Evolutionary conservation across 2,797 vertebrate species (phyloP), one percentile per base, ranked within the genome.

Genomic region (Acrocephalus scirpaceus): DNA sequence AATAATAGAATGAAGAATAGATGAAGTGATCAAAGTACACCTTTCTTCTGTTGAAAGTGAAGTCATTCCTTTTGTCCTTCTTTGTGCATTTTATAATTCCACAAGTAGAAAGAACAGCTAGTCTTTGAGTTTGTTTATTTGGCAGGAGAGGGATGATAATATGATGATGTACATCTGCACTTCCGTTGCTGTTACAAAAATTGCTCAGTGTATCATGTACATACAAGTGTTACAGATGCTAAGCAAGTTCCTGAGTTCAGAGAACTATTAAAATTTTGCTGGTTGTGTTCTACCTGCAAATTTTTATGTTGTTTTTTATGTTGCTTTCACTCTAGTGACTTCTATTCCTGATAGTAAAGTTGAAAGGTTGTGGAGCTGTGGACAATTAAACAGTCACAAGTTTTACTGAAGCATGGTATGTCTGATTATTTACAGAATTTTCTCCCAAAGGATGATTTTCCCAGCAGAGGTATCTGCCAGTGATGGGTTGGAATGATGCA

Each of bases 171-270:
- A 0, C 29, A 29, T 71, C 27, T 75, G 29, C 9, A 8, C 6
- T 76, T 88, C 3, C 5, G 36, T 23, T 45, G 9, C 22, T 42
- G 1, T 11, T 87, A 14, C 14, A 47, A 29, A 72, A 42, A 29
- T 71, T 1, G 1, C 17, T 60, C 4, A 2, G 21, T 72, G 10
- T 53, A 1, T 72, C 0, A 0, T 30, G 13, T 78, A 29, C 2
- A 2, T 54, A 16, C 7, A 23, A 14, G 6, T 36, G 14, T 42
- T 45, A n/a, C 3, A 73, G 40, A 62, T 77, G 65, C 23, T 48
- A 5, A 58, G 9, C 32, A 66, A 17, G 19, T 80, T 83, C 14
- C 16, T 45, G 1, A 70, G 32, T 56, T 86, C 40, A 75, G 40
- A 60, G 25, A 71, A 26, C 11, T 40, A 10, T 42, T 47, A 9